Conservation (phyloP, 2,888 invertebrate species). For the Clanis bilineata region DNA sequence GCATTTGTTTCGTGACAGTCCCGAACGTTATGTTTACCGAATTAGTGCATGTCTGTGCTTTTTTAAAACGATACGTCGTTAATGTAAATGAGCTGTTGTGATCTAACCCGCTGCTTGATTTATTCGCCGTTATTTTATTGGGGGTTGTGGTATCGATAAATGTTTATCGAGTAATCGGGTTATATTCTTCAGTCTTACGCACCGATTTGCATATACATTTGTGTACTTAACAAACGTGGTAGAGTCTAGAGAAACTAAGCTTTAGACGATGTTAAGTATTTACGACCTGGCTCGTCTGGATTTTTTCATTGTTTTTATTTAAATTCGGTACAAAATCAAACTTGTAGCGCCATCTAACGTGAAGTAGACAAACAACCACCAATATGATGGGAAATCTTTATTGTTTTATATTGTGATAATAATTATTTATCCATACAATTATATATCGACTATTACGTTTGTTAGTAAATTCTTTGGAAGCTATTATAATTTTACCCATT, state of each 20-base stretch:
- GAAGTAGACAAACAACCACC: constrained; percentile 46
- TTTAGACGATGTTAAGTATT: no score
- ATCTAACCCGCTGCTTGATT: constrained; percentile 6
- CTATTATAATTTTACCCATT: no score
- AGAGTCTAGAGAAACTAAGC: no score
- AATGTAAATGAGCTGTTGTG: constrained; percentile 11
- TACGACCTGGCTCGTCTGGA: no score
- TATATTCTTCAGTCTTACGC: background rate
- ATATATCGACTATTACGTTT: no score
- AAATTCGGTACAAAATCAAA: no score
- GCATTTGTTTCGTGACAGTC: constrained; percentile 68
- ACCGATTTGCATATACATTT: background rate
- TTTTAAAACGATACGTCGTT: constrained; percentile 19
- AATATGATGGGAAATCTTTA: background rate
- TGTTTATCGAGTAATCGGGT: background rate
- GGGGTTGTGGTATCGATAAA: constrained; percentile 5
- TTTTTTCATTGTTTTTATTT: no score
- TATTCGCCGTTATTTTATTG: background rate
- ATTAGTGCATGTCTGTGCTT: constrained; percentile 30
- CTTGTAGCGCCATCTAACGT: constrained; percentile 50
- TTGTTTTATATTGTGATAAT: background rate
- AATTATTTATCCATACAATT: no score
- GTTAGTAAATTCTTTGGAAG: no score
- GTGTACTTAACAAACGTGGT: background rate
- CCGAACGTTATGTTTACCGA: constrained; percentile 35